Base-by-base conservation (phyloP, 2,888 invertebrate genomes). In the Morpho deidamia region DNA sequence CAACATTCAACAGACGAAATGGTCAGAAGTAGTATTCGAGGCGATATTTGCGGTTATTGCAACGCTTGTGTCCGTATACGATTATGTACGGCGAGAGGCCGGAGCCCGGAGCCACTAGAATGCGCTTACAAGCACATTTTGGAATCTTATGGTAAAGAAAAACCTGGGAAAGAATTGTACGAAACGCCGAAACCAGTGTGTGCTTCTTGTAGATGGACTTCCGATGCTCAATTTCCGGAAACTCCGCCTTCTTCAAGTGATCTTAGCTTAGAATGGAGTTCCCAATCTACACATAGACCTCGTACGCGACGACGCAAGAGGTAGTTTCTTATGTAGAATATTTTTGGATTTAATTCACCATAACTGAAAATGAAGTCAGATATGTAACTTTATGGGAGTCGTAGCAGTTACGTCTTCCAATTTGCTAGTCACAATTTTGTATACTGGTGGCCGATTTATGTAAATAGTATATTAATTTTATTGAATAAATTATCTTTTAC, bases 91-190 rank as follows among this genome's bases (percentile, higher is more conserved):
- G 88, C 86, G 32, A 77, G 87, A 14, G 90, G 90, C 4, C 74
- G 90, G 37, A 77, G 68, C 54, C 83, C 89, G 1, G 89, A 88
- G 55, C 80, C 79, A 7, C 59, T 83, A 57, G 85, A 88, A 69
- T 90, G 90, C 58, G 87, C 88, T 9, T 90, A 90, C 68, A 89
- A 89, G 66, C 90, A 90, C 60, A 90, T 90, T 50, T 63, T 90
- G 63, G 87, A 90, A 57, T 84, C 88, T 0, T 90, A 89, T 60
- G 72, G 74, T 9, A 68, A 71, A 4, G 61, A 60, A 7, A 68
- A 70, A 7, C 65, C 69, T 1, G 76, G 70, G 39, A 84, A 81
- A 23, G 23, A 23, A 58, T 53, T 74, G 38, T 74, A 73, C 8
- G 80, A 82, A 38, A 66, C 77, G 1, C 77, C 82, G 0, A 83